These are phyloP conservation scores for Zygothrica quintamaculata DNA, from an alignment of 2,888 invertebrate genomes.

Conservation along the genomic window DNA sequence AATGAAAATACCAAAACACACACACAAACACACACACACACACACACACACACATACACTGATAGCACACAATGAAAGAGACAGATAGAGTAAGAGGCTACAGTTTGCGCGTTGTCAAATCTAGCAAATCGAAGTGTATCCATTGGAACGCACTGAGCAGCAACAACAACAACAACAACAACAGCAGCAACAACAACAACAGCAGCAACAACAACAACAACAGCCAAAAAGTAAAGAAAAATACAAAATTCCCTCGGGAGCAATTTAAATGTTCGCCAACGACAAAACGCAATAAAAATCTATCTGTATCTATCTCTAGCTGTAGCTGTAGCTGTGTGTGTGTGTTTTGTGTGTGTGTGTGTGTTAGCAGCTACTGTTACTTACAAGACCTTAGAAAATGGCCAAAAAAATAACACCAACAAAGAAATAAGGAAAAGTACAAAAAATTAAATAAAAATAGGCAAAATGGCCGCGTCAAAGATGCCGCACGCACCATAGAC, in stretches of 20 bases:
- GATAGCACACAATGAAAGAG: slow-evolving; percentile 1
- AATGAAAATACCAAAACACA: slow-evolving; percentile 52
- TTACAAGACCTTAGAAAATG: slow-evolving; percentile 31
- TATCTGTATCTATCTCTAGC: slow-evolving; percentile 26
- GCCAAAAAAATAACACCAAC: slow-evolving; percentile 62
- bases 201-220: too few species aligned
- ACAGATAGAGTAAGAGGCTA: slow-evolving; percentile 1
- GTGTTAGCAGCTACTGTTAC: slow-evolving; percentile 16
- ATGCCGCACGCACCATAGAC: slow-evolving; percentile 1
- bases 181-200: too few species aligned
- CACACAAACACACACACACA: slow-evolving; percentile 13
- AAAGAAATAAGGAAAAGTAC: too few species aligned
- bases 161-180: too few species aligned
- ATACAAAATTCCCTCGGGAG: slow-evolving; percentile 69
- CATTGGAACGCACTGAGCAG: slow-evolving; percentile 63
- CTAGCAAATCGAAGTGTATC: slow-evolving; percentile 75
- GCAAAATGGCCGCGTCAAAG: slow-evolving; percentile 52
- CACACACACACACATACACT: slow-evolving; percentile 17
- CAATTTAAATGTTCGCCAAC: slow-evolving; percentile 58
- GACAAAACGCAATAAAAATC: slow-evolving; percentile 55
- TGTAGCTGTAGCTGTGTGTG: slow-evolving; percentile 13
- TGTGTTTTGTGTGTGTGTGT: too few species aligned
- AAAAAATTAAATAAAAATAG: slow-evolving; percentile 64
- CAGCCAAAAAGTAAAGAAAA: too few species aligned
- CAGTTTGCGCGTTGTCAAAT: slow-evolving; percentile 65